Conservation (phyloP, 1,140 invertebrate genomes). For the Plectrocnemia conspersa region DNA sequence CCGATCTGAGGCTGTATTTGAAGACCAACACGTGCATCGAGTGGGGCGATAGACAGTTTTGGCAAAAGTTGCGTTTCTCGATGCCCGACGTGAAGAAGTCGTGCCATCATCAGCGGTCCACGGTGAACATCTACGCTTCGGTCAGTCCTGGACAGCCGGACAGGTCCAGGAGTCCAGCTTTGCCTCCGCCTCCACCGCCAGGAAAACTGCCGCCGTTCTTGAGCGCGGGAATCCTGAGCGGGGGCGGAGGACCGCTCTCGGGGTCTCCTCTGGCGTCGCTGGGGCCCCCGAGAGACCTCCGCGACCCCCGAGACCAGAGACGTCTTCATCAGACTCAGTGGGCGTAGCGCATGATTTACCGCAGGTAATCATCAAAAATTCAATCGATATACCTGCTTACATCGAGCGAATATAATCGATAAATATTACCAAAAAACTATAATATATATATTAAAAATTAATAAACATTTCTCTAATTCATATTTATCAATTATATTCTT, state of each 20-base stretch:
- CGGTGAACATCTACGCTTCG: slow-evolving; percentile 63
- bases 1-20: slow-evolving; percentile 82
- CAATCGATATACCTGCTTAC: slow-evolving; percentile 28
- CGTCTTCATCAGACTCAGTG: slow-evolving; percentile 91
- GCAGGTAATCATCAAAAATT: slow-evolving; percentile 46
- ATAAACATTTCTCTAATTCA: neutral
- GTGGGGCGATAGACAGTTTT: slow-evolving; percentile 90
- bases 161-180: slow-evolving; percentile 57
- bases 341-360: slow-evolving; percentile 56
- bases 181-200: slow-evolving; percentile 59
- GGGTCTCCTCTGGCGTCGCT: slow-evolving; percentile 40
- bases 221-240: slow-evolving; percentile 41
- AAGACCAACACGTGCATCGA: slow-evolving; percentile 86
- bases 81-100: slow-evolving; percentile 71
- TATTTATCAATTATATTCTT: neutral
- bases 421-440: neutral
- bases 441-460: neutral
- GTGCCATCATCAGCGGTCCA: slow-evolving; percentile 56
- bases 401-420: slow-evolving; percentile 1
- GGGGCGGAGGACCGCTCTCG: slow-evolving; percentile 40
- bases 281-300: slow-evolving; percentile 55
- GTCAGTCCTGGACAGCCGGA: slow-evolving; percentile 52
- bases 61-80: slow-evolving; percentile 88
- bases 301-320: slow-evolving; percentile 82
- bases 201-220: slow-evolving; percentile 50